These are phyloP conservation scores for Lampropteryx suffumata DNA, from an alignment of 2,888 invertebrate species.

Conservation along the genomic window DNA sequence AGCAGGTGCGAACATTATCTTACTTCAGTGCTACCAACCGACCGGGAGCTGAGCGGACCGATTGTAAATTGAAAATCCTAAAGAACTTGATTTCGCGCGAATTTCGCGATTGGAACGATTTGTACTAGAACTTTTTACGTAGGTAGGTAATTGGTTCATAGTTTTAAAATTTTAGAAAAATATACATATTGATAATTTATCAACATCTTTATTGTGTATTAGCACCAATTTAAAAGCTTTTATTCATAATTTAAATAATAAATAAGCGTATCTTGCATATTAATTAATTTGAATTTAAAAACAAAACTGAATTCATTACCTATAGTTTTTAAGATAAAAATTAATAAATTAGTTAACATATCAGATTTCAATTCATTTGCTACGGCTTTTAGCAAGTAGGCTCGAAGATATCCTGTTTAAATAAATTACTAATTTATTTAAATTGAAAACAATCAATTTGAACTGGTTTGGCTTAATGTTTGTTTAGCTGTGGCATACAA, in stretches of 20 bases:
- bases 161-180: too few relatives aligned
- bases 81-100: conserved; percentile 26
- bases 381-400: conserved; percentile 18
- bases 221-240: conserved; percentile 14
- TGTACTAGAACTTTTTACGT: background rate
- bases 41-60: conserved; percentile 56
- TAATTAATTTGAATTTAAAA: conserved; percentile 5
- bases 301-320: conserved; percentile 9
- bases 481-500: conserved; percentile 38
- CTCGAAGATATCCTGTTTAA: conserved; percentile 39
- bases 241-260: conserved; percentile 10
- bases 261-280: conserved; percentile 14
- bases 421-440: conserved; percentile 65
- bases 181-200: conserved; percentile 2
- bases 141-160: too few relatives aligned
- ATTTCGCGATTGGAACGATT: conserved; percentile 6
- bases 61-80: conserved; percentile 46
- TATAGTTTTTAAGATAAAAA: conserved; percentile 3
- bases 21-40: conserved; percentile 75
- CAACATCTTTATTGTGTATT: conserved; percentile 8
- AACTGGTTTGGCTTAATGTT: conserved; percentile 42
- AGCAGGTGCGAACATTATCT: conserved; percentile 82
- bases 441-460: conserved; percentile 53
- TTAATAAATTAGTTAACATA: conserved; percentile 30
- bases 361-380: conserved; percentile 10